phyloP scores from a whole-genome alignment of 1,140 invertebrate genomes.

The Dufourea novaeangliae region DNA sequence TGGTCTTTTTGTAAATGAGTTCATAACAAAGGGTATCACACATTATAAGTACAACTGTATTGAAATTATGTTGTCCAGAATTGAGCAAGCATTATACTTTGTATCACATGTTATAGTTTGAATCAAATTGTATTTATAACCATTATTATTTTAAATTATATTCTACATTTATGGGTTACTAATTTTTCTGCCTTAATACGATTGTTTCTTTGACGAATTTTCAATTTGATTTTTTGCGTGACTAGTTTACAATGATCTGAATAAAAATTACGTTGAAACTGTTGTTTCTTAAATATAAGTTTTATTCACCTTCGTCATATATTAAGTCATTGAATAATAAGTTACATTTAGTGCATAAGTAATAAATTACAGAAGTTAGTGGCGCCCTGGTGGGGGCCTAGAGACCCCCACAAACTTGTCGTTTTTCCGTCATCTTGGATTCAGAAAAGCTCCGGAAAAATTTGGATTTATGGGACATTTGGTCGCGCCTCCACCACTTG shows the following conservation, averaged over 20 bases:
- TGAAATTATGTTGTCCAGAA: conserved; percentile 34
- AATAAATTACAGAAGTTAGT: not conserved
- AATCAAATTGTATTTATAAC: conserved; percentile 77
- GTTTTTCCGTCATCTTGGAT: no score
- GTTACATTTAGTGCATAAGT: not conserved
- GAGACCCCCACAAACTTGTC: no score
- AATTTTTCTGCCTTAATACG: conserved; percentile 41
- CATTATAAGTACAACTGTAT: conserved; percentile 34
- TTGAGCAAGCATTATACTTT: conserved; percentile 63
- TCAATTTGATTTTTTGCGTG: no score
- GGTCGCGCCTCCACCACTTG: no score
- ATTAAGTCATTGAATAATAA: not conserved
- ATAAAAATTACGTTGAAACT: not conserved
- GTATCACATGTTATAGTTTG: conserved; percentile 73
- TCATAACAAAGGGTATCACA: conserved; percentile 41
- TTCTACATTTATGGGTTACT: conserved; percentile 45
- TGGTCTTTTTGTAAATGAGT: conserved; percentile 39
- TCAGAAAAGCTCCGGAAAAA: no score
- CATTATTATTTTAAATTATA: conserved; percentile 66
- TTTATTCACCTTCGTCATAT: not conserved
- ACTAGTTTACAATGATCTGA: not conserved
- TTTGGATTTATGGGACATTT: no score
- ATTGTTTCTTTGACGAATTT: no score
- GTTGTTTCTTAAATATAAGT: not conserved
- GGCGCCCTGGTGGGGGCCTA: no score